Evolutionary conservation across 2,113 vertebrate species (phyloP).

Genomic region (Nibea coibor): DNA sequence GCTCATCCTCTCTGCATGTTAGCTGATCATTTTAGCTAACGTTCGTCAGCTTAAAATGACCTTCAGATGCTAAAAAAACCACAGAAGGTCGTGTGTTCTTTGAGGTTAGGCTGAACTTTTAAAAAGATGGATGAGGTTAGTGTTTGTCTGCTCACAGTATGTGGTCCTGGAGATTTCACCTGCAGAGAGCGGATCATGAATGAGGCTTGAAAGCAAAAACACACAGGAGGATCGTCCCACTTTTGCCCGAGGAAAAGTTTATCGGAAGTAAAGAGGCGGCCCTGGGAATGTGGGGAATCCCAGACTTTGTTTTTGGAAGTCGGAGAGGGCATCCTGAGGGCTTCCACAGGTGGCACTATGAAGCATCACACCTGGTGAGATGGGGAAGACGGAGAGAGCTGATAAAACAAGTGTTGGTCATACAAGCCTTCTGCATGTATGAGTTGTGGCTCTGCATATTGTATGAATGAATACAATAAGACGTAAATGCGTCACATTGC

Average conservation of each 20-base stretch:
- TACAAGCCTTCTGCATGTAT: neutral
- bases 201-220: slow-evolving; percentile 24
- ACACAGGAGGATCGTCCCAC: slow-evolving; percentile 21
- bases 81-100: neutral
- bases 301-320: slow-evolving; percentile 52
- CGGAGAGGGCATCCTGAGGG: slow-evolving; percentile 25
- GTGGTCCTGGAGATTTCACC: slow-evolving; percentile 1
- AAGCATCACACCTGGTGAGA: slow-evolving; percentile 42
- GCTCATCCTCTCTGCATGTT: too few relatives aligned
- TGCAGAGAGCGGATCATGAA: slow-evolving; percentile 10
- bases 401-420: neutral
- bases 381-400: neutral
- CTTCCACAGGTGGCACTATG: slow-evolving; percentile 43
- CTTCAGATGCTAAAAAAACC: neutral
- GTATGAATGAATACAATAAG: slow-evolving; percentile 1
- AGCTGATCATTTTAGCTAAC: too few relatives aligned
- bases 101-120: too few relatives aligned
- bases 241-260: slow-evolving; percentile 61
- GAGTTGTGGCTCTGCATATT: slow-evolving; percentile 18
- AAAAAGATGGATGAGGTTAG: too few relatives aligned
- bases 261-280: slow-evolving; percentile 37
- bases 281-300: slow-evolving; percentile 77
- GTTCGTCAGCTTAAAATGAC: neutral
- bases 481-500: slow-evolving; percentile 11
- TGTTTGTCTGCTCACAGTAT: slow-evolving; percentile 3